Conservation (phyloP, 35 echinoderm and acorn worm genomes). For the Ptychodera flava region DNA sequence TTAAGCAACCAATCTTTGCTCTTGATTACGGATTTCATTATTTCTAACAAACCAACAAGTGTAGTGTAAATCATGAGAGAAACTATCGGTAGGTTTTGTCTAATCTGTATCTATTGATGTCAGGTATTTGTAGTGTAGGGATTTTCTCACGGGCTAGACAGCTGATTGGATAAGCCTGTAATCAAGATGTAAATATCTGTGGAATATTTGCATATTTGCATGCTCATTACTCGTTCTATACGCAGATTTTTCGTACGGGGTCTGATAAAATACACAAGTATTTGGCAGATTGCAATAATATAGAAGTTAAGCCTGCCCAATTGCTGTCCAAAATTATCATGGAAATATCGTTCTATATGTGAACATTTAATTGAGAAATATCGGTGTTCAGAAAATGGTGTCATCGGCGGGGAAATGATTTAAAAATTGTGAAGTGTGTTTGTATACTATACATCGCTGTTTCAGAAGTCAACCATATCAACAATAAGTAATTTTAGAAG, state of each 20-base stretch:
- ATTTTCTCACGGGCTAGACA: background rate
- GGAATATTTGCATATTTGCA: too few relatives aligned
- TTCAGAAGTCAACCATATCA: background rate
- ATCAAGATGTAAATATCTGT: too few relatives aligned
- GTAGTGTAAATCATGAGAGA: background rate
- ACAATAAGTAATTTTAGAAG: background rate
- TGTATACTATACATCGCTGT: background rate
- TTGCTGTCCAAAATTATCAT: too few relatives aligned
- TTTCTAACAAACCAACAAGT: background rate
- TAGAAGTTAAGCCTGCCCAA: too few relatives aligned
- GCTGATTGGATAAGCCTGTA: too few relatives aligned
- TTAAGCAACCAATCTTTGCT: constrained; percentile 1
- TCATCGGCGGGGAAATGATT: background rate
- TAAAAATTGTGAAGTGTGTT: background rate
- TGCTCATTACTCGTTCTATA: too few relatives aligned
- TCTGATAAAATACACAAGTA: too few relatives aligned
- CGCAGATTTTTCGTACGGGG: too few relatives aligned
- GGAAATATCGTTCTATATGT: too few relatives aligned
- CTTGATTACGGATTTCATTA: background rate
- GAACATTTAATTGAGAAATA: background rate
- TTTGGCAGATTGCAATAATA: too few relatives aligned
- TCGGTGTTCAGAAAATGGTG: background rate
- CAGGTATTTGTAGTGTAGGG: background rate
- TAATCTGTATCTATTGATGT: background rate
- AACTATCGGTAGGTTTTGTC: background rate